These are phyloP conservation scores for Macrophya alboannulata DNA, from an alignment of 2,888 invertebrate species.

Conservation along the genomic window DNA sequence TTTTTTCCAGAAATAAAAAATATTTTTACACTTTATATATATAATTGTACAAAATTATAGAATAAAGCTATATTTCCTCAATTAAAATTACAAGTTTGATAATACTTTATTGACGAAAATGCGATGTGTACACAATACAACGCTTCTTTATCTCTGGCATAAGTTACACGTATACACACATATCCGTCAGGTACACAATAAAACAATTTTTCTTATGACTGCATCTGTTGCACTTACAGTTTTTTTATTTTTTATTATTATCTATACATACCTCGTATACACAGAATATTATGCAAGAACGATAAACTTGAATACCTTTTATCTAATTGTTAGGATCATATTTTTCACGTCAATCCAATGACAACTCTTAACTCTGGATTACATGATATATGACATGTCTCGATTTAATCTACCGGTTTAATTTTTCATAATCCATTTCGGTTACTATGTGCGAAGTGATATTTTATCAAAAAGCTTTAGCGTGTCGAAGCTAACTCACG, in stretches of 20 bases:
- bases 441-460: background rate
- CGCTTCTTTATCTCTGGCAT: background rate
- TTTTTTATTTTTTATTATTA: background rate
- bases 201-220: background rate
- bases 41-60: background rate
- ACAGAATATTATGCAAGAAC: background rate
- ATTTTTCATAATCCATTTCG: background rate
- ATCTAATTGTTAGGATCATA: background rate
- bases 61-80: background rate
- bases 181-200: background rate
- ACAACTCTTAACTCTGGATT: background rate
- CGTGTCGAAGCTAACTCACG: background rate
- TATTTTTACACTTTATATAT: slow-evolving; percentile 21
- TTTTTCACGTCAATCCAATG: background rate
- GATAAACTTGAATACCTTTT: background rate
- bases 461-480: background rate
- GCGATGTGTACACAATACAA: background rate
- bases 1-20: background rate
- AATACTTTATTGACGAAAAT: background rate
- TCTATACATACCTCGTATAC: background rate
- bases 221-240: background rate
- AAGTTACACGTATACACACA: background rate
- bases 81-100: background rate
- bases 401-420: background rate
- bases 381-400: background rate